A percentile compares a stretch with the other conserved stretches of the same genome.
These are phyloP conservation scores for Prolemur simus DNA, from an alignment of 2,113 vertebrate species.

Conservation along the genomic window DNA sequence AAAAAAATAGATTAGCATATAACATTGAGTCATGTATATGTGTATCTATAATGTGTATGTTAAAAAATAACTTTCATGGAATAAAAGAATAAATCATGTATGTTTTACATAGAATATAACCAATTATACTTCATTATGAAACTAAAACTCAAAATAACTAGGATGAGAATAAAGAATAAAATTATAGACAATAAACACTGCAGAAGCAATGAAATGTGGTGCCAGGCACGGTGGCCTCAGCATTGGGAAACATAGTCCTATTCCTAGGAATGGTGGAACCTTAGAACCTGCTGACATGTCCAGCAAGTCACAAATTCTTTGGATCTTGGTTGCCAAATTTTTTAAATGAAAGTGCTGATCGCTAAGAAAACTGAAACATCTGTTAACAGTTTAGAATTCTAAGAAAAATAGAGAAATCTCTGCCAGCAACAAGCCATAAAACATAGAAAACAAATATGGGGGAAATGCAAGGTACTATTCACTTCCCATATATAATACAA, in stretches of 20 bases:
- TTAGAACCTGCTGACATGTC: rapidly evolving
- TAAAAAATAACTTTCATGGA: background rate
- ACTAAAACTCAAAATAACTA: background rate
- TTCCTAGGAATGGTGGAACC: rapidly evolving
- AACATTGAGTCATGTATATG: background rate
- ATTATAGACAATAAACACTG: background rate
- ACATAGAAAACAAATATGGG: background rate
- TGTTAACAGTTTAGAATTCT: background rate
- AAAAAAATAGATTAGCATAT: background rate
- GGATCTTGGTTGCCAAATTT: background rate
- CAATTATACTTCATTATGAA: background rate
- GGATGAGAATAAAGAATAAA: background rate
- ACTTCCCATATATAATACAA: background rate
- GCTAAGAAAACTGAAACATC: background rate
- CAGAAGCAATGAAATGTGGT: background rate
- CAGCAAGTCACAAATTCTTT: background rate
- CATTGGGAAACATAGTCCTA: background rate
- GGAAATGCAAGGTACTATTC: background rate
- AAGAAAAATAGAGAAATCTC: slow-evolving; percentile 10
- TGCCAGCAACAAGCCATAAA: background rate
- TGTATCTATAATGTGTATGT: background rate
- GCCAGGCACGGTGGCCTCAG: rapidly evolving
- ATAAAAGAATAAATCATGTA: background rate
- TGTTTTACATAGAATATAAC: background rate
- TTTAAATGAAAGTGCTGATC: background rate